Conservation (phyloP, 2,113 vertebrate genomes). For the Numenius arquata region DNA sequence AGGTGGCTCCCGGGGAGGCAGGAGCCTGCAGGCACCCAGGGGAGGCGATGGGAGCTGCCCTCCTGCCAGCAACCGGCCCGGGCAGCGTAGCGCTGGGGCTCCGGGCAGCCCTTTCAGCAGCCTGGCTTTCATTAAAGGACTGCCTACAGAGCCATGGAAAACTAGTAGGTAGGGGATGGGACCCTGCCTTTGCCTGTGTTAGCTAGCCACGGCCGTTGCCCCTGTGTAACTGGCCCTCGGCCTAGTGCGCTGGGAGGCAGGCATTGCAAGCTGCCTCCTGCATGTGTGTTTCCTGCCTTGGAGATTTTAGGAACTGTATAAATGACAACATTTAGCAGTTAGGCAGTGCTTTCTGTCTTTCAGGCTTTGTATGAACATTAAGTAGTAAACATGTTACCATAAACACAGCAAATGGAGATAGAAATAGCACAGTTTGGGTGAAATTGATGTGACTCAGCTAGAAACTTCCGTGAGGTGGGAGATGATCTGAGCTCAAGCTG, state of each 20-base stretch:
- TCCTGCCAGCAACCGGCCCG: not conserved
- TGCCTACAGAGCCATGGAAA: fast-evolving
- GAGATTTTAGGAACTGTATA: not conserved
- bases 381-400: not conserved
- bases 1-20: not conserved
- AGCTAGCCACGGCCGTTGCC: fast-evolving
- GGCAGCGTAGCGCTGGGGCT: fast-evolving
- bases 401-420: not conserved
- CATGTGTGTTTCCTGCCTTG: fast-evolving
- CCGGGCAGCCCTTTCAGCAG: not conserved
- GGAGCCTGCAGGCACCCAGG: not conserved
- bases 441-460: not conserved
- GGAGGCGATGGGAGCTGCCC: not conserved
- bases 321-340: not conserved
- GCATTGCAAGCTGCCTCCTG: not conserved
- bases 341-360: not conserved
- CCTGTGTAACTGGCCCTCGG: not conserved
- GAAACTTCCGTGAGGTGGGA: not conserved
- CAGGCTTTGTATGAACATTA: not conserved
- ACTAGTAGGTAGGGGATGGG: fast-evolving
- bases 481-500: not conserved
- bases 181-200: not conserved
- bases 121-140: not conserved
- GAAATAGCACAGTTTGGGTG: not conserved
- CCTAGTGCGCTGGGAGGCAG: not conserved